Base-by-base conservation (phyloP, 2,797 vertebrate species). In the Epinephelus awoara region DNA sequence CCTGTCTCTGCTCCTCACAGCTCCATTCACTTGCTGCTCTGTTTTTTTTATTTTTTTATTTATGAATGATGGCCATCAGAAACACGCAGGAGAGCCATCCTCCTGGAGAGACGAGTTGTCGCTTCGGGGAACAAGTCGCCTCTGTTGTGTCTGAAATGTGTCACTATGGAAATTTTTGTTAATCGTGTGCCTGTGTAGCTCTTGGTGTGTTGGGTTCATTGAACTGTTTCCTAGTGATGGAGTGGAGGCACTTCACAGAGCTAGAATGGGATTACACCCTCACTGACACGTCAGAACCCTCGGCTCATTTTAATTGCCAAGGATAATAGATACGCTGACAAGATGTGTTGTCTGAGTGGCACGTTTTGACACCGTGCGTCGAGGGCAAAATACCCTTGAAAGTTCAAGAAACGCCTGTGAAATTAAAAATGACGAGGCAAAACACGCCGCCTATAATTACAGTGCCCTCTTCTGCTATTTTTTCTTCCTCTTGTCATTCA, bases 31-130 rank as follows among this genome's bases (percentile, higher is more conserved):
- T 69, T 19, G 6, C 52, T 2, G 3, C 54, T 72, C 18, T 34
- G 2, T 58, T 38, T 70, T 52, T 68, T 21, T 55, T 50, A 19
- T 0, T 23, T 40, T 17, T 3, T 47, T 42, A 25, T 83, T 86
- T 76, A 56, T 91, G 85, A 88, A 86, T 88, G 87, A 82, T 17
- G 46, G 61, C 75, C 40, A 64, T 86, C 85, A 78, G 69, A 77
- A 75, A 52, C 38, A 72, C 12, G 15, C 38, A 12, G 54, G 23
- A 54, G 38, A n/a, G 25, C 18, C 47, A 4, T 80, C 69, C 27
- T 75, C 65, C 72, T 2, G 21, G 47, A 51, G 69, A 75, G 50
- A 49, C 4, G 65, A 83, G 64, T 63, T 56, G 75, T 77, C 57
- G 21, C 75, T 77, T 61, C 4, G 1, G 68, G 84, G 61, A 51